Percentiles rank a stretch among this genome's conserved stretches.
phyloP scores from a whole-genome alignment of 2,113 vertebrate genomes.

The human (Homo sapiens) region GRCh38 chr21:43639001-43639500 shows the following conservation, averaged over 20 bases:
- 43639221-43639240: not conserved
- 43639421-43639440: not conserved
- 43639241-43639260: not conserved
- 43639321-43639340: not conserved
- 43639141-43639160: not conserved
- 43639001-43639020: not conserved
- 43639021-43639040: not conserved
- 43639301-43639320: not conserved
- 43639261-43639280: not conserved
- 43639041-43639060: not conserved
- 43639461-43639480: not conserved
- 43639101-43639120: not conserved
- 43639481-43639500: not conserved
- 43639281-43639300: not conserved
- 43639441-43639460: not conserved
- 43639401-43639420: not conserved
- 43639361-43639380: not conserved
- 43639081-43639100: not conserved
- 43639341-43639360: not conserved
- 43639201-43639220: not conserved
- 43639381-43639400: not conserved
- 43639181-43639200: not conserved
- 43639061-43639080: not conserved
- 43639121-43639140: not conserved
- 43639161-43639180: not conserved